Conservation (phyloP, 1,140 invertebrate genomes). For the Conus ventricosus region DNA sequence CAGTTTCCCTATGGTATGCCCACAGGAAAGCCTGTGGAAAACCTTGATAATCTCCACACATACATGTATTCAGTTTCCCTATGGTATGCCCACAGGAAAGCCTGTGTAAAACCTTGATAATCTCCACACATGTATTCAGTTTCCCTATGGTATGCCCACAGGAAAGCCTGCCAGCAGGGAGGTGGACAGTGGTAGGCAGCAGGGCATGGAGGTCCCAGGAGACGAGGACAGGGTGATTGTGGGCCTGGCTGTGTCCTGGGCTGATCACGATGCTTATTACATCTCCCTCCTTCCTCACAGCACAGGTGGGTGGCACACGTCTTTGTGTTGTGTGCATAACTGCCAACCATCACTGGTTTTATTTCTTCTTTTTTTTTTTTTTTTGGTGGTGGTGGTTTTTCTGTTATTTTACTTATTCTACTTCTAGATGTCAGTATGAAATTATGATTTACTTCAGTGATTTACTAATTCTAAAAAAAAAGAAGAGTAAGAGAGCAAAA, state of each 20-base stretch:
- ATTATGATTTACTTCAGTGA: too few relatives aligned
- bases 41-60: too few relatives aligned
- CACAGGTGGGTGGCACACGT: not conserved
- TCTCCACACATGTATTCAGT: too few relatives aligned
- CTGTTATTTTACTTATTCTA: not conserved
- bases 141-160: not conserved
- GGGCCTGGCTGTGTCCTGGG: constrained; percentile 74
- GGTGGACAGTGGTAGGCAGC: not conserved
- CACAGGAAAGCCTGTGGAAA: too few relatives aligned
- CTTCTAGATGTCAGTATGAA: too few relatives aligned
- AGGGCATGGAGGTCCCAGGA: constrained; percentile 54
- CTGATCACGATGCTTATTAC: constrained; percentile 71
- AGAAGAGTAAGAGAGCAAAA: too few relatives aligned
- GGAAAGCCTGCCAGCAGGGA: not conserved
- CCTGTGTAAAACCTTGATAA: too few relatives aligned
- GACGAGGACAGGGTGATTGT: constrained; percentile 60
- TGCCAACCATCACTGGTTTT: not conserved
- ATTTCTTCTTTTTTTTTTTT: not conserved
- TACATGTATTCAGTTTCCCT: too few relatives aligned
- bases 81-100: too few relatives aligned
- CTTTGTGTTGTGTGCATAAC: not conserved
- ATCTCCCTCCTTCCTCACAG: constrained; percentile 54
- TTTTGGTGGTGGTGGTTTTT: not conserved
- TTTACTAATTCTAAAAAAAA: too few relatives aligned
- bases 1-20: too few relatives aligned